phyloP scores from a whole-genome alignment of 2,797 vertebrate species.

The Holocentrus rufus region DNA sequence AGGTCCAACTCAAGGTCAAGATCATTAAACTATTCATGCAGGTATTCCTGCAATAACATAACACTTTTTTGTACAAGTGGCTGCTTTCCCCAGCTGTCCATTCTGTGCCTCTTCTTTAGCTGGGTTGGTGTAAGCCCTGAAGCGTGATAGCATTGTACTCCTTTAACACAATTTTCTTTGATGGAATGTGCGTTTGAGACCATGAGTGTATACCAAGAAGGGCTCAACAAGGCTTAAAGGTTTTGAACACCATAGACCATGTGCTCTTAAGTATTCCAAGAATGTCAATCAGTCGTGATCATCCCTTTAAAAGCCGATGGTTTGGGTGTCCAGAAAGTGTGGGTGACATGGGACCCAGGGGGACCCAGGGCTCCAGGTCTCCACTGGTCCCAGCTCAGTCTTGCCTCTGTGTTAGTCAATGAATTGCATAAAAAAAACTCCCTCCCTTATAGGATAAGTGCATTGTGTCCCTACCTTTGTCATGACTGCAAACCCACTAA shows the following conservation, averaged over 20 bases:
- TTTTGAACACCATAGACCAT: conserved; percentile 33
- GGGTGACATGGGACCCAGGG: not conserved
- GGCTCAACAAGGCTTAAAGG: conserved; percentile 43
- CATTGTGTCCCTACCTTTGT: not conserved
- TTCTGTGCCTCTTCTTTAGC: not conserved
- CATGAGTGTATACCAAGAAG: conserved; percentile 26
- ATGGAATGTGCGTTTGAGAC: conserved; percentile 13
- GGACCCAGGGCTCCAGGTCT: too few relatives aligned
- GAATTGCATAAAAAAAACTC: not conserved
- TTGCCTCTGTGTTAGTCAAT: too few relatives aligned
- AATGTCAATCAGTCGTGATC: conserved; percentile 38
- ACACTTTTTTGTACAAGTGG: not conserved
- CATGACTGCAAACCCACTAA: not conserved
- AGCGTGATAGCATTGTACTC: conserved; percentile 5
- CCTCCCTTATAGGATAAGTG: not conserved
- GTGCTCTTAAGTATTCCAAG: conserved; percentile 46
- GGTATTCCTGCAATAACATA: not conserved
- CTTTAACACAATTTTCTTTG: conserved; percentile 29
- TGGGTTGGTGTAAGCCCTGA: conserved; percentile 15
- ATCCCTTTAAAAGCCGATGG: not conserved
- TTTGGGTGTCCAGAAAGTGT: conserved; percentile 14
- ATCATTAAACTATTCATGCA: not conserved
- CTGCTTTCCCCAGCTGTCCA: not conserved
- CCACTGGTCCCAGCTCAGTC: not conserved
- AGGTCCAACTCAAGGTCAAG: not conserved